Evolutionary conservation across 1,140 invertebrate species (phyloP), one percentile per base, ranked within the genome.

Genomic region (Babylonia areolata): DNA sequence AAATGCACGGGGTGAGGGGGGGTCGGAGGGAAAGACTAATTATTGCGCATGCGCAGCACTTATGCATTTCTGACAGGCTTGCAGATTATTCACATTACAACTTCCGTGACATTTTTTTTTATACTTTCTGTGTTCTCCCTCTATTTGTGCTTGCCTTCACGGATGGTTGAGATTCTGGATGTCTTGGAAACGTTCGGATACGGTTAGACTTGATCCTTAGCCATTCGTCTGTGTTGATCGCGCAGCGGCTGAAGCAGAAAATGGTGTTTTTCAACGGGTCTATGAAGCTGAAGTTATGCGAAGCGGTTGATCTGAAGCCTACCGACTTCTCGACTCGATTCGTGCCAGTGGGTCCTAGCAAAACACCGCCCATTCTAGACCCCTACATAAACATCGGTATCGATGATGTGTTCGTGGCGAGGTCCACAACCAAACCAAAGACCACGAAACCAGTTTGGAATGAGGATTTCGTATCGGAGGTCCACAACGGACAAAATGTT

Each of bases 371-470:
- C 81, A 90, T 90, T 71, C 97, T 99, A 93, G 98, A 99, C 95
- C 98, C 98, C 86, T 99, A 99, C 95, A 98, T 99, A 85, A 97
- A 97, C 87, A 97, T 99, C 91, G 98, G 99, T 95, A 97, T 99
- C 87, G 99, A 99, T 95, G 96, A 97, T 89, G 97, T 95, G 69
- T 95, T 95, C 88, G 92, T 96, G 40, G 97, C 97, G 94, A 97
- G 98, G 91, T 98, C 98, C 51, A 96, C 97, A 89, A 98, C 98
- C 40, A 98, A 98, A 95, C 96, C 97, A 88, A 99, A 99, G 95
- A 99, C 98, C 83, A 98, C 97, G 81, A 93, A 92, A 89, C 94
- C 94, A 31, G 87, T 93, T 78, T 95, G 93, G 93, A 94, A 94
- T 87, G 94, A 95, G 87, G 93, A 94, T 89, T 94, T 95, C 95